These are phyloP conservation scores for Charadrius vociferus DNA, from an alignment of 2,113 vertebrate species.

Conservation along the genomic window DNA sequence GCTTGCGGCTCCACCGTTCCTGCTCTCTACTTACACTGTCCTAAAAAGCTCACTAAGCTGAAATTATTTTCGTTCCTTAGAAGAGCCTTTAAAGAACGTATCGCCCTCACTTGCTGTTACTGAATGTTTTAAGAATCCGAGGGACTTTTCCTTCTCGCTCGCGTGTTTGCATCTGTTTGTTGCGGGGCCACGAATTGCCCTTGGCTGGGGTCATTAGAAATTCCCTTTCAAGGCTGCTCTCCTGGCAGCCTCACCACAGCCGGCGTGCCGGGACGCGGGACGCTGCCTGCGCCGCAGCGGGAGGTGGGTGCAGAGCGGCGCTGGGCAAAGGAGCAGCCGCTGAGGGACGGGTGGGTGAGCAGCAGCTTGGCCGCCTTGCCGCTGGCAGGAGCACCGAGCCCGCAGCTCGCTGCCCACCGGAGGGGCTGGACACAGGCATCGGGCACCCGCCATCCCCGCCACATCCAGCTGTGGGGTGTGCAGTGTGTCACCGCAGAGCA, in stretches of 20 bases:
- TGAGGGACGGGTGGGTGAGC: not conserved
- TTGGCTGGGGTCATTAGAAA: not conserved
- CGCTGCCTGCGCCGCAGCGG: fast-evolving
- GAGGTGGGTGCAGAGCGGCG: not conserved
- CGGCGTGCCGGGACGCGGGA: fast-evolving
- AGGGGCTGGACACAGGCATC: fast-evolving
- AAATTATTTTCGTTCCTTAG: conserved; percentile 23
- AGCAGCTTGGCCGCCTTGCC: not conserved
- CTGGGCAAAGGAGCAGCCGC: not conserved
- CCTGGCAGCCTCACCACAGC: not conserved
- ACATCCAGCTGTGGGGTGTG: not conserved
- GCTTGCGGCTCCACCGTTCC: not conserved
- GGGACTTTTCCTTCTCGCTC: not conserved
- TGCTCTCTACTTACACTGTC: not conserved
- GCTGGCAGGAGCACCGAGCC: not conserved
- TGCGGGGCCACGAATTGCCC: not conserved
- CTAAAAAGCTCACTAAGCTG: conserved; percentile 59
- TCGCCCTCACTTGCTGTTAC: not conserved
- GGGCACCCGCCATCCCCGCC: not conserved
- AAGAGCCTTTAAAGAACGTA: conserved; percentile 54
- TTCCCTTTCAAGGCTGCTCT: not conserved
- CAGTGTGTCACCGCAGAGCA: fast-evolving
- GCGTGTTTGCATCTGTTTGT: not conserved
- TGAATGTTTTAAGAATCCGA: not conserved
- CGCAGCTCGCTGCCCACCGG: fast-evolving